Evolutionary conservation across 2,113 vertebrate species (phyloP), one percentile per base, ranked within the genome.

Genomic region (Parus major): DNA sequence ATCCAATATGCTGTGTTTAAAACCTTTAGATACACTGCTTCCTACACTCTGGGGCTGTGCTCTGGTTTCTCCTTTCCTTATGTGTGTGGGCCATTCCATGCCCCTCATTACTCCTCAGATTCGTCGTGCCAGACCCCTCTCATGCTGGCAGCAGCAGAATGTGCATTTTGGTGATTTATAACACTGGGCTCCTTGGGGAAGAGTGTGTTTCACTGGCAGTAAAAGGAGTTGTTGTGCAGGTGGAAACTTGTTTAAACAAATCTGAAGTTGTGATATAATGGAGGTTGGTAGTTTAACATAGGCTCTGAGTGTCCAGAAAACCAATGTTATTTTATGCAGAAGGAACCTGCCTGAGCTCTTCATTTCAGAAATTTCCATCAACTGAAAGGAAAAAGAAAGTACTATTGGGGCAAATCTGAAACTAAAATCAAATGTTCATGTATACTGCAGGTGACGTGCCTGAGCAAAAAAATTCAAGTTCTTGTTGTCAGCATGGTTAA

Each of bases 201-300:
- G 66, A 81, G 71, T 65, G 36, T 61, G 82, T 95, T 96, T 93
- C 81, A 88, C 42, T 36, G 93, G 79, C 41, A 95, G 83, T 95
- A 92, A 91, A 94, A 93, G 77, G 63, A 42, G 86, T 83, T 77
- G 93, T 91, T 90, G 83, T 92, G 95, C 96, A 98, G 96, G 97
- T 97, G 92, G 95, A 97, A 88, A 86, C 88, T 90, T 96, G 84
- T 95, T 97, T 95, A 97, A 96, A 97, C 70, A 94, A 95, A 95
- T 77, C 82, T 88, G 46, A 92, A 92, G 36, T 70, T 90, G 86
- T 73, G 87, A 89, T 95, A 93, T 86, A 96, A 94, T 46, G 61
- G 69, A 90, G 53, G 90, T 28, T 84, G 86, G 71, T 92, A 93
- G 66, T 77, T 95, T 81, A 95, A 91, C 50, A 70, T 55, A 92